Conservation (phyloP, 2,113 vertebrate species). For the Chaetodon auriga region DNA sequence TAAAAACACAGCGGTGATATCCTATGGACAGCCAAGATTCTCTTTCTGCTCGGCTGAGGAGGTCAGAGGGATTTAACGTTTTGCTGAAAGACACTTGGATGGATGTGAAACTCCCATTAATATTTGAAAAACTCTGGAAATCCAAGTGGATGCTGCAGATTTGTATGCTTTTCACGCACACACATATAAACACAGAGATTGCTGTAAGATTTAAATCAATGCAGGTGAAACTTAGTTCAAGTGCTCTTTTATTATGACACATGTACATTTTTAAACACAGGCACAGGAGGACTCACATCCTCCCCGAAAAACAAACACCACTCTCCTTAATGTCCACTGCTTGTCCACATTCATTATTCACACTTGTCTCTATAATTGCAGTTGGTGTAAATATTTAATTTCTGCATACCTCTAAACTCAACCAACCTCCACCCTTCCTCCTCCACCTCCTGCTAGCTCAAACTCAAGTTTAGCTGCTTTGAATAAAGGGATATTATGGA, state of each 20-base stretch:
- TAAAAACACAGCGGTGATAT: background rate
- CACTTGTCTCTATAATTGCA: slow-evolving; percentile 1
- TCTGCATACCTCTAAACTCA: background rate
- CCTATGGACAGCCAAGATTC: background rate
- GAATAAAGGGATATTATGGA: background rate
- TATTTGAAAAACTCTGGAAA: background rate
- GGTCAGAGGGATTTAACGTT: slow-evolving; percentile 9
- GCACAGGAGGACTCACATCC: background rate
- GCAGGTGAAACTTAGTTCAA: slow-evolving; percentile 2
- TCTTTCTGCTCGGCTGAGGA: background rate
- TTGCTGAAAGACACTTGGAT: background rate
- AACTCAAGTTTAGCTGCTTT: background rate
- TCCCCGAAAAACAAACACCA: background rate
- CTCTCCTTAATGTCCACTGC: background rate
- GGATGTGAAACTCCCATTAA: slow-evolving; percentile 5
- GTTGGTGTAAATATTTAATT: slow-evolving; percentile 14
- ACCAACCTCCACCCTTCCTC: background rate
- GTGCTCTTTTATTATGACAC: too few species aligned
- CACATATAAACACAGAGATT: background rate
- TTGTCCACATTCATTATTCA: slow-evolving; percentile 34
- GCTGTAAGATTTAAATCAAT: background rate
- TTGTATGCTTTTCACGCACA: background rate
- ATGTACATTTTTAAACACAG: background rate
- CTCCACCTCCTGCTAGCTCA: background rate
- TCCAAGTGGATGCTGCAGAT: background rate